phyloP scores from a whole-genome alignment of 2,797 vertebrate species.

The Natrix natrix region DNA sequence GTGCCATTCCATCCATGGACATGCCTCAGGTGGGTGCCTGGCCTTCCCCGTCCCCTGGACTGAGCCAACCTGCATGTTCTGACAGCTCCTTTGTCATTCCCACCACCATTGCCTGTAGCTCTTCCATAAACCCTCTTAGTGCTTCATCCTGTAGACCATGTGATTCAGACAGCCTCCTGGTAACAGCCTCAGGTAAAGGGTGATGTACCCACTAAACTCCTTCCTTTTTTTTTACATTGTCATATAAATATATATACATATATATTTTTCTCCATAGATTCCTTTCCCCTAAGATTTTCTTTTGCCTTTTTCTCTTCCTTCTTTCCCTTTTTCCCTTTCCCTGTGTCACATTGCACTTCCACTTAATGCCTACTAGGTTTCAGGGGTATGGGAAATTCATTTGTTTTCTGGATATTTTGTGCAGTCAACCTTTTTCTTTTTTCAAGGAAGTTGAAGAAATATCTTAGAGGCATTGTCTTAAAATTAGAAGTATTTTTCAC shows the following conservation, averaged over 20 bases:
- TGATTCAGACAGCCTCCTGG: constrained; percentile 94
- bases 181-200: constrained; percentile 99
- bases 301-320: constrained; percentile 49
- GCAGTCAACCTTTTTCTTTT: neutral
- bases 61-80: constrained; percentile 90
- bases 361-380: constrained; percentile 25
- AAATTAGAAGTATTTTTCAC: neutral
- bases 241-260: constrained; percentile 28
- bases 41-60: constrained; percentile 79
- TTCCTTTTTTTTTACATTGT: constrained; percentile 65
- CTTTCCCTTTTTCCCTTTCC: constrained; percentile 26
- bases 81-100: constrained; percentile 86
- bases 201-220: constrained; percentile 71
- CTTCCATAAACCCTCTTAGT: constrained; percentile 91
- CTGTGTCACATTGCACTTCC: constrained; percentile 46
- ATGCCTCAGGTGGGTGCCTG: constrained; percentile 99
- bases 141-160: constrained; percentile 90
- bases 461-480: neutral
- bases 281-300: constrained; percentile 33
- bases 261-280: constrained; percentile 33
- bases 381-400: constrained; percentile 72
- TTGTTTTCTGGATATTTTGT: constrained; percentile 42
- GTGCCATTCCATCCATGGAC: constrained; percentile 91
- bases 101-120: constrained; percentile 86
- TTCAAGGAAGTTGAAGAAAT: constrained; percentile 12